phyloP scores from a whole-genome alignment of 2,113 vertebrate genomes.

The Rousettus leschenaultii region DNA sequence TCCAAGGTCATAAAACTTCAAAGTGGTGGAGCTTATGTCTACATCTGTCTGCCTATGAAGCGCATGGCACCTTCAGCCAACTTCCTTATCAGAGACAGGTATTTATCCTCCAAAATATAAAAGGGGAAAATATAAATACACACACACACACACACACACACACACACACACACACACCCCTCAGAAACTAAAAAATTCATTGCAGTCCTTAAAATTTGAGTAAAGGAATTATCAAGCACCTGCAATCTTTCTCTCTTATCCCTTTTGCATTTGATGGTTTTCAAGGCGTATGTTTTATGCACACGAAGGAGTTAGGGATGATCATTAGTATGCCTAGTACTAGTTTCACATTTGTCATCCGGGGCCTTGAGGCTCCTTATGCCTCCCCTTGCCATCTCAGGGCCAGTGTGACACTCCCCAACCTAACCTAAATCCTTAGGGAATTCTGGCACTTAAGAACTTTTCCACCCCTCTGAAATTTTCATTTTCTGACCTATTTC shows the following conservation, averaged over 20 bases:
- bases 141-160: too few relatives aligned
- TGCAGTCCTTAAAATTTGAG: not conserved
- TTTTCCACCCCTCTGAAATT: not conserved
- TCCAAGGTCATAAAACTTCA: not conserved
- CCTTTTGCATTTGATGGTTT: not conserved
- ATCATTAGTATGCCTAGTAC: not conserved
- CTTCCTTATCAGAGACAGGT: not conserved
- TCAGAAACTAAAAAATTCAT: not conserved
- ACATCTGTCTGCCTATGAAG: not conserved
- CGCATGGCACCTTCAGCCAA: not conserved
- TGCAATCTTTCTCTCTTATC: not conserved
- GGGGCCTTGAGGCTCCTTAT: rapidly evolving
- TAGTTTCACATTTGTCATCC: not conserved
- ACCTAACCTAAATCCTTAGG: not conserved
- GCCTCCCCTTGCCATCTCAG: not conserved
- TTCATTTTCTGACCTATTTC: not conserved
- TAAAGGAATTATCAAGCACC: not conserved
- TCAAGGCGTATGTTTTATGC: not conserved
- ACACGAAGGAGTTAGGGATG: rapidly evolving
- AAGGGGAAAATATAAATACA: not conserved
- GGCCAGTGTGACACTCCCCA: too few relatives aligned
- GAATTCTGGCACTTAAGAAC: not conserved
- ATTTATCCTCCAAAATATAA: not conserved
- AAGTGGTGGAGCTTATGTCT: not conserved
- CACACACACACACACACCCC: not conserved